Conservation (phyloP, 2,113 vertebrate species). For the Scophthalmus maximus region DNA sequence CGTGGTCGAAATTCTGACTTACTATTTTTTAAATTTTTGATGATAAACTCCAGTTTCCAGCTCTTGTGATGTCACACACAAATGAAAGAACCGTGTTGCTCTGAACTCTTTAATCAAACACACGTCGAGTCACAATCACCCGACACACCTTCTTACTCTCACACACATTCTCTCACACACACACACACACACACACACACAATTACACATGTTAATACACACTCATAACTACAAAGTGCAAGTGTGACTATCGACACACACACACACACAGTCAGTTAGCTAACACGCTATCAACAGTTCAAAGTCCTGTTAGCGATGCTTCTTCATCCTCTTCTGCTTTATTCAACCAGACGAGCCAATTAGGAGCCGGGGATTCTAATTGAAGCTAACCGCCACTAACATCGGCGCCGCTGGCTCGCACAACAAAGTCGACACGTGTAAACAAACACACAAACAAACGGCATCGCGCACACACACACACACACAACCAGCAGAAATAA, state of each 20-base stretch:
- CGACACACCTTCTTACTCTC: not conserved
- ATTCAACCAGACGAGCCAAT: constrained; percentile 74
- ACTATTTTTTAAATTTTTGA: too few species aligned
- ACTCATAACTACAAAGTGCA: constrained; percentile 66
- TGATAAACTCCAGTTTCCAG: too few species aligned
- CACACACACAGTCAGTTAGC: constrained; percentile 36
- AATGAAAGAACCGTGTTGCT: too few species aligned
- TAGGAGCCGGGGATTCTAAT: constrained; percentile 69
- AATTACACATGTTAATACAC: constrained; percentile 45
- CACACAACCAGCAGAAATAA: constrained; percentile 47
- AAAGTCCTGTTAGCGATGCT: constrained; percentile 73
- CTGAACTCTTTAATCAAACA: not conserved
- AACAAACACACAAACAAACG: constrained; percentile 67
- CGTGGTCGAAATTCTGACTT: too few species aligned
- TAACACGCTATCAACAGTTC: constrained; percentile 62
- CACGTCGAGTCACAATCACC: not conserved
- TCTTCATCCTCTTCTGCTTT: constrained; percentile 73
- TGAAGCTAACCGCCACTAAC: constrained; percentile 76
- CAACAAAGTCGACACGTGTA: constrained; percentile 73
- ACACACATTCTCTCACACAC: not conserved
- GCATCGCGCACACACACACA: constrained; percentile 44
- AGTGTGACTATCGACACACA: constrained; percentile 73
- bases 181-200: constrained; percentile 9
- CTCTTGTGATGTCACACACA: too few species aligned
- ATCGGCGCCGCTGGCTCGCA: constrained; percentile 69